phyloP scores from a whole-genome alignment of 2,888 invertebrate genomes.

The Drosophila prostipennis region DNA sequence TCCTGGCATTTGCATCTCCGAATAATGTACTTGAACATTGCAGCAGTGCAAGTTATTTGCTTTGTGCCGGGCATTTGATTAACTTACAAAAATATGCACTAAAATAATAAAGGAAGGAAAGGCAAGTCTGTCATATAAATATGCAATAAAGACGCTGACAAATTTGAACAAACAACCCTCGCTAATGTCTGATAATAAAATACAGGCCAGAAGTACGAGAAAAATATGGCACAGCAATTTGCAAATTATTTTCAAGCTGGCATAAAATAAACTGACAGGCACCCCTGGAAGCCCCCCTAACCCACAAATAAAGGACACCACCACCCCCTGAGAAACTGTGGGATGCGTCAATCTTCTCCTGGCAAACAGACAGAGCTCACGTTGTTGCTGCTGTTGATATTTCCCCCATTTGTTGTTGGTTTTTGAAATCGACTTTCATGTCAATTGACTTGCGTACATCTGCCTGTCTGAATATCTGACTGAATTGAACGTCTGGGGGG shows the following conservation, averaged over 20 bases:
- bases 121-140: constrained; percentile 50
- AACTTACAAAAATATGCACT: constrained; percentile 47
- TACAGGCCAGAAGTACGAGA: constrained; percentile 43
- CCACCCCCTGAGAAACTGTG: constrained; percentile 14
- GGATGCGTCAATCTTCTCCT: constrained; percentile 46
- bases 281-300: constrained; percentile 1
- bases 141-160: constrained; percentile 45
- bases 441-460: constrained; percentile 73
- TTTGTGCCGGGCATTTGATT: constrained; percentile 56
- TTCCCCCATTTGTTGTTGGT: constrained; percentile 65
- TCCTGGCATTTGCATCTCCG: constrained; percentile 45
- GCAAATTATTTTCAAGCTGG: constrained; percentile 77
- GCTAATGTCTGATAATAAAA: constrained; percentile 72
- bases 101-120: constrained; percentile 2
- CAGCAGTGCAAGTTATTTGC: constrained; percentile 56
- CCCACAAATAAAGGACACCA: constrained; percentile 30
- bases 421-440: constrained; percentile 78
- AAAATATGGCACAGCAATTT: constrained; percentile 76
- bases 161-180: constrained; percentile 42
- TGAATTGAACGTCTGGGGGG: constrained; percentile 6
- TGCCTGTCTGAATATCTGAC: constrained; percentile 49
- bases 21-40: constrained; percentile 52
- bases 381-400: constrained; percentile 54
- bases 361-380: constrained; percentile 43
- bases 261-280: constrained; percentile 78